Percentiles rank a stretch among this genome's conserved stretches.
Conservation (phyloP, 2,113 vertebrate genomes). For the Nesospiza acunhae region DNA sequence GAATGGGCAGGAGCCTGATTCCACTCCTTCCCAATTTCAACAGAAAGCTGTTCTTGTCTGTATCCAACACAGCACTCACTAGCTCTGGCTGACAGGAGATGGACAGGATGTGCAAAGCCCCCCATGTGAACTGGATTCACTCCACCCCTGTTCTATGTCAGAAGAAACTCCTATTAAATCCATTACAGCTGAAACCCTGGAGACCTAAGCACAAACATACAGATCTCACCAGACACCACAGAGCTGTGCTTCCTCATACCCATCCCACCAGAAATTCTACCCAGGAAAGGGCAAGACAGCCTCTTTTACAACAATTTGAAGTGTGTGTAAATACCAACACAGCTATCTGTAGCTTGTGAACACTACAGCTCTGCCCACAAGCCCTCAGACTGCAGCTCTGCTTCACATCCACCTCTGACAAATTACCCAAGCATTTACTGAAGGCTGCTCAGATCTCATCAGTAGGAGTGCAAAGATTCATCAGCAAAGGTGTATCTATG, state of each 20-base stretch:
- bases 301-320: neutral
- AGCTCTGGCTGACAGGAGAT: neutral
- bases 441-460: neutral
- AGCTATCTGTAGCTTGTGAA: neutral
- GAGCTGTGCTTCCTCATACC: neutral
- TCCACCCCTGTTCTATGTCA: neutral
- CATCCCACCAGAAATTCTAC: neutral
- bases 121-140: neutral
- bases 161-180: neutral
- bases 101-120: neutral
- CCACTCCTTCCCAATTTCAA: neutral
- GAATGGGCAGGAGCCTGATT: neutral
- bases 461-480: neutral
- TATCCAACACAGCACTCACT: fast-evolving
- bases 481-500: neutral
- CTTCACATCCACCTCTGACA: neutral
- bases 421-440: neutral
- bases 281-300: neutral
- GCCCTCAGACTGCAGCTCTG: neutral
- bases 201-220: neutral
- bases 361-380: neutral
- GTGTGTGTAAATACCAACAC: neutral
- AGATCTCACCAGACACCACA: neutral
- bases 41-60: neutral
- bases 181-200: neutral